phyloP scores from a whole-genome alignment of 2,888 invertebrate species.

The Luperina testacea region DNA sequence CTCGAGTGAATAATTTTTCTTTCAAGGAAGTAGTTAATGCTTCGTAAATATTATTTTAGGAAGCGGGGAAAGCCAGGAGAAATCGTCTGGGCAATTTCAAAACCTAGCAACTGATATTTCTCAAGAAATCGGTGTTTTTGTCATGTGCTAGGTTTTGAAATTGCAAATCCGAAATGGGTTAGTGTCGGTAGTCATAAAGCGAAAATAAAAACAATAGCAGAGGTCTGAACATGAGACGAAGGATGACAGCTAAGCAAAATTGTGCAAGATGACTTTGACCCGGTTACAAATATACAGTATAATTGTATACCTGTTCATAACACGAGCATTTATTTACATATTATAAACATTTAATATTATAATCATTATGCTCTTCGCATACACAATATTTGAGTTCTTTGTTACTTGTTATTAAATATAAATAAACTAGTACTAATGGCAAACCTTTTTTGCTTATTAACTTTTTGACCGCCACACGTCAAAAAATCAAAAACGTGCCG shows the following conservation, averaged over 20 bases:
- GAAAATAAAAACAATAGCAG: background rate
- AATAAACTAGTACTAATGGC: too few relatives aligned
- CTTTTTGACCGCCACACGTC: too few relatives aligned
- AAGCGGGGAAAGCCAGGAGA: background rate
- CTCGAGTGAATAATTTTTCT: background rate
- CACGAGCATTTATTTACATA: conserved; percentile 24
- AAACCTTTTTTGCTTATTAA: too few relatives aligned
- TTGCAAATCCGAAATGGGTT: background rate
- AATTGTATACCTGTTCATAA: conserved; percentile 12
- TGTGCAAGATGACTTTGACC: conserved; percentile 55
- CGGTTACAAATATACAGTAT: conserved; percentile 26
- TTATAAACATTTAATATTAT: background rate
- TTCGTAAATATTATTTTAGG: background rate
- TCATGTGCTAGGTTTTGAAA: too few relatives aligned
- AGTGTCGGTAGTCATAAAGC: background rate
- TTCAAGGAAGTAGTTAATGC: background rate
- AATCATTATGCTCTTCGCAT: conserved; percentile 10
- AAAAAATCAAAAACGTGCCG: too few relatives aligned
- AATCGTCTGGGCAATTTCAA: too few relatives aligned
- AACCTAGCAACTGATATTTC: too few relatives aligned
- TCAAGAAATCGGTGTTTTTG: too few relatives aligned
- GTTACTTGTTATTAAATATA: too few relatives aligned
- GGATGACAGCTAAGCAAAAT: conserved; percentile 21
- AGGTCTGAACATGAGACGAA: background rate
- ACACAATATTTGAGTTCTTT: background rate